These are phyloP conservation scores for Papilio polyxenes DNA, from an alignment of 1,140 invertebrate genomes.

Conservation along the genomic window DNA sequence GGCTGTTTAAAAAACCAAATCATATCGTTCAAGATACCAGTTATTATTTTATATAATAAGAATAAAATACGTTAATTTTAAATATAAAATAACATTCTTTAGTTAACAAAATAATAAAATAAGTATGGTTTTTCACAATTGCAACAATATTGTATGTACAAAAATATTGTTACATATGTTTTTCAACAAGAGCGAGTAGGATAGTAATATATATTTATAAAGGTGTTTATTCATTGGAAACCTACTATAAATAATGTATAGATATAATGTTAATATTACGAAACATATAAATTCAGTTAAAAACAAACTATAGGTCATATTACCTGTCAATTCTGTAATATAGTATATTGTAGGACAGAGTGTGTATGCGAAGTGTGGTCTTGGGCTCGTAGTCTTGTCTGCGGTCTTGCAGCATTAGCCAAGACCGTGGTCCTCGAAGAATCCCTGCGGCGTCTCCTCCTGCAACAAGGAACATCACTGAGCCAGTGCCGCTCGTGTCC, in stretches of 20 bases:
- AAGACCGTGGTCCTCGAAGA: constrained; percentile 99
- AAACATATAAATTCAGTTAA: background rate
- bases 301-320: background rate
- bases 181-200: too few species aligned
- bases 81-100: too few species aligned
- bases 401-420: constrained; percentile 83
- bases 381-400: constrained; percentile 37
- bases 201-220: too few species aligned
- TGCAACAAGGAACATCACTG: constrained; percentile 85
- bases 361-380: background rate
- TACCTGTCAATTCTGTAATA: background rate
- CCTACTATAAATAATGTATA: background rate
- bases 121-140: too few species aligned
- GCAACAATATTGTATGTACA: too few species aligned
- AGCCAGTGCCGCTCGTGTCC: constrained; percentile 77
- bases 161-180: too few species aligned
- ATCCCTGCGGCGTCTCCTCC: constrained; percentile 99
- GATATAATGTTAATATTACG: background rate
- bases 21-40: too few species aligned
- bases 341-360: background rate
- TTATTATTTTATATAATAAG: too few species aligned
- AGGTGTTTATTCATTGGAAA: too few species aligned
- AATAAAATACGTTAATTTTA: too few species aligned
- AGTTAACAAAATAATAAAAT: too few species aligned
- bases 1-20: too few species aligned